Percentiles rank a stretch among this genome's conserved stretches.
These are phyloP conservation scores for Bombycilla garrulus DNA, from an alignment of 2,113 vertebrate species.

Conservation along the genomic window DNA sequence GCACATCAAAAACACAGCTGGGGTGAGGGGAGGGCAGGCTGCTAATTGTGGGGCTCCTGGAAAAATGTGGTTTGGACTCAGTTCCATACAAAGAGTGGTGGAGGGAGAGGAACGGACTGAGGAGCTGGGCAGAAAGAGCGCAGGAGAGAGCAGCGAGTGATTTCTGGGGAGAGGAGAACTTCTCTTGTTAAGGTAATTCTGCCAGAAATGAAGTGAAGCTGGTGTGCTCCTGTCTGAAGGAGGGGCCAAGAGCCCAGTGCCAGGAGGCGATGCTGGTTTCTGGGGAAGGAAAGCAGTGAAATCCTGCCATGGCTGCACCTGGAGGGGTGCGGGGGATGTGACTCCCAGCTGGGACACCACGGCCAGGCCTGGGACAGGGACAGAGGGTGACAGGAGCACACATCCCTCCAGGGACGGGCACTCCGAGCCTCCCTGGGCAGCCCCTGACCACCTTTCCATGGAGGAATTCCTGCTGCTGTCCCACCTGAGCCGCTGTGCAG, in stretches of 20 bases:
- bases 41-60: accelerated
- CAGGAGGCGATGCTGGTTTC: background rate
- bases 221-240: background rate
- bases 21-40: no score
- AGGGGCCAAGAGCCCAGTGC: no score
- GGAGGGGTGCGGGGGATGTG: background rate
- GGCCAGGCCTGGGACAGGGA: background rate
- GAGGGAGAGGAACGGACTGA: background rate
- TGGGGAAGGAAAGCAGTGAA: background rate
- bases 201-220: background rate
- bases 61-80: background rate
- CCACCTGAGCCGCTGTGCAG: background rate
- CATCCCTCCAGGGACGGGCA: background rate
- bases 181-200: background rate
- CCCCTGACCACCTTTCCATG: accelerated
- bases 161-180: background rate
- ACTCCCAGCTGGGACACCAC: background rate
- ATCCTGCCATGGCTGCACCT: background rate
- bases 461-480: background rate
- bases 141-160: accelerated
- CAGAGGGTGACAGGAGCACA: background rate
- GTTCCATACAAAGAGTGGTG: background rate
- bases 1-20: background rate
- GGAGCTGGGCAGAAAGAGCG: background rate
- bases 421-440: background rate